These are phyloP conservation scores for Craterocephalus amniculus DNA, from an alignment of 2,797 vertebrate genomes.

Conservation along the genomic window DNA sequence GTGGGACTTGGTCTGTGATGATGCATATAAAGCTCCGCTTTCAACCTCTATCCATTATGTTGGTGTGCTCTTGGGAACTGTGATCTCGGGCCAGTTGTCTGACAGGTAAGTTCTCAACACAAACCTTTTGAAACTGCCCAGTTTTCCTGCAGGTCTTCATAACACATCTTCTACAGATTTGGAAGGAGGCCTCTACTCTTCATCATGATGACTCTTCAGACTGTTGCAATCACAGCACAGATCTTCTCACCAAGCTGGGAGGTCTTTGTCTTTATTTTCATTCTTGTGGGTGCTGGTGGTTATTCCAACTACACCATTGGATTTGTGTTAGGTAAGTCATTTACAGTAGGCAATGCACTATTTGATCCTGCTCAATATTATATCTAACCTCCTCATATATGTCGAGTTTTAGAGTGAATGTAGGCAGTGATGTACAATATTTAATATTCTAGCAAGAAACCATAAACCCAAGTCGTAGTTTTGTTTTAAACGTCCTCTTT, in stretches of 20 bases:
- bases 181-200: constrained; percentile 89
- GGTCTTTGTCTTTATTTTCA: constrained; percentile 85
- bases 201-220: constrained; percentile 87
- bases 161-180: constrained; percentile 73
- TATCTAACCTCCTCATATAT: too few species aligned
- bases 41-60: constrained; percentile 63
- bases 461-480: too few species aligned
- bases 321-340: constrained; percentile 88
- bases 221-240: constrained; percentile 84
- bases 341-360: background rate
- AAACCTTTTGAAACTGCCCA: background rate
- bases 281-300: constrained; percentile 87
- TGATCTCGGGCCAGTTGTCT: constrained; percentile 68
- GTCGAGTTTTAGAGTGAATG: too few species aligned
- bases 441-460: too few species aligned
- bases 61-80: constrained; percentile 61
- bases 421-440: too few species aligned
- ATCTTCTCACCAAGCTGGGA: constrained; percentile 90
- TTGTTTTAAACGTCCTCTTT: too few species aligned
- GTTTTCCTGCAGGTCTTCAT: background rate
- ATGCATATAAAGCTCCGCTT: constrained; percentile 67
- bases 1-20: constrained; percentile 75
- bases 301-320: constrained; percentile 90
- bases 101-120: constrained; percentile 57
- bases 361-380: background rate